A percentile compares a stretch with the other conserved stretches of the same genome.
These are phyloP conservation scores for Lepilemur ruficaudatus DNA, from an alignment of 2,797 vertebrate species.

Conservation along the genomic window DNA sequence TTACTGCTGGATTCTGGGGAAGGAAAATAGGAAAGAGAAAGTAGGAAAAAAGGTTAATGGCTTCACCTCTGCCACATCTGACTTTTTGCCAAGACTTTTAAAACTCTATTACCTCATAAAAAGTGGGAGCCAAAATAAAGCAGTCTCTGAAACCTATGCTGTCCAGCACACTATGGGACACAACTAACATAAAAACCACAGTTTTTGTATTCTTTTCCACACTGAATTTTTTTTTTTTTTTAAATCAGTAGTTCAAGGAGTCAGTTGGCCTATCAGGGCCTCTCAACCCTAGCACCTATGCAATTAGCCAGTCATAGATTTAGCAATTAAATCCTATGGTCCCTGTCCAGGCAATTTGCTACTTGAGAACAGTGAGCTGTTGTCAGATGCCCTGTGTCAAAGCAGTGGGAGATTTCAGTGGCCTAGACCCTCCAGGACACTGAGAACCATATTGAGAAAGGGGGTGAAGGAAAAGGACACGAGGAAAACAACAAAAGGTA, in stretches of 20 bases:
- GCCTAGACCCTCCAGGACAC: neutral
- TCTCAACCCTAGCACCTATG: constrained; percentile 22
- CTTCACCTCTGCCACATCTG: constrained; percentile 47
- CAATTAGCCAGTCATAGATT: constrained; percentile 29
- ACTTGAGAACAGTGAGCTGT: neutral
- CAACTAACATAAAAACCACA: constrained; percentile 54
- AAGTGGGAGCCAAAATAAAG: constrained; percentile 57
- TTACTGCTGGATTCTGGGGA: constrained; percentile 1
- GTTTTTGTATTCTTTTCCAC: constrained; percentile 47
- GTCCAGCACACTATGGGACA: constrained; percentile 5
- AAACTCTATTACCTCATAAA: constrained; percentile 60
- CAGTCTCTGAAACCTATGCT: constrained; percentile 48
- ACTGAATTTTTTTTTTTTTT: neutral
- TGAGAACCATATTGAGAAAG: neutral
- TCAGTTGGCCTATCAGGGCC: neutral
- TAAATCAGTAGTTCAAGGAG: constrained; percentile 22
- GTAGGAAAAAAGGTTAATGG: constrained; percentile 39
- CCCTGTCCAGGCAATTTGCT: constrained; percentile 31
- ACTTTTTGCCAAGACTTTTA: constrained; percentile 48
- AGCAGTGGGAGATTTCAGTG: neutral
- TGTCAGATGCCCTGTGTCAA: constrained; percentile 7
- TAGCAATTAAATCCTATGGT: constrained; percentile 22
- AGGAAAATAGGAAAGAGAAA: constrained; percentile 33
- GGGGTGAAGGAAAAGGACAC: neutral
- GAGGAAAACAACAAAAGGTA: neutral